Conservation (phyloP, 2,797 vertebrate species). For the Pangasius sanitwongsei region DNA sequence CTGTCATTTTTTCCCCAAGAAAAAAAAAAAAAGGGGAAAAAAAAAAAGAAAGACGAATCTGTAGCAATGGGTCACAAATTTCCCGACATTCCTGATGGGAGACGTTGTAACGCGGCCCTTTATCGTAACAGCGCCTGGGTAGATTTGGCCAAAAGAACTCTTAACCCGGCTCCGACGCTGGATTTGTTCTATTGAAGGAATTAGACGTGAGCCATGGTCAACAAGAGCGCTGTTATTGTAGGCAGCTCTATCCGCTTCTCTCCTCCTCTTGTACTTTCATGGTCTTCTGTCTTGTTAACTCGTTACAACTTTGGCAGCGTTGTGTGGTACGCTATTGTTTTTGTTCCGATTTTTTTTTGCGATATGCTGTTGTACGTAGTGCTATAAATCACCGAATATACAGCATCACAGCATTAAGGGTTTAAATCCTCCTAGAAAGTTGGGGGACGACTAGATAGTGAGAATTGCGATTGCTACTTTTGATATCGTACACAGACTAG, state of each 20-base stretch:
- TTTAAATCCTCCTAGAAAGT: not conserved
- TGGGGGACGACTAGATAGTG: not conserved
- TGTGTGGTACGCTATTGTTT: slow-evolving; percentile 13
- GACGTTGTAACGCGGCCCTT: slow-evolving; percentile 45
- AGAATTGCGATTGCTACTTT: not conserved
- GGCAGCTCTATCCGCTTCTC: slow-evolving; percentile 36
- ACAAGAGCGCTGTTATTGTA: slow-evolving; percentile 52
- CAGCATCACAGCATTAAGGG: slow-evolving; percentile 2
- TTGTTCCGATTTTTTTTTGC: slow-evolving; percentile 32
- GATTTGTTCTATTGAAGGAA: slow-evolving; percentile 43
- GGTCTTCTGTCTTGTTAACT: slow-evolving; percentile 51
- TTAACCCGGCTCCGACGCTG: slow-evolving; percentile 30
- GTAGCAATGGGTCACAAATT: slow-evolving; percentile 56
- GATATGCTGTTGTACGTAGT: slow-evolving; percentile 10
- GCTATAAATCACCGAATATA: slow-evolving; percentile 36
- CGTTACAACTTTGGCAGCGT: slow-evolving; percentile 46
- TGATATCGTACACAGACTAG: not conserved
- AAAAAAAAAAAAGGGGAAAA: slow-evolving; percentile 61
- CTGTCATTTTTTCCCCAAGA: slow-evolving; percentile 72
- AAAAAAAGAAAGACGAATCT: slow-evolving; percentile 51
- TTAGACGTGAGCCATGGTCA: slow-evolving; percentile 48
- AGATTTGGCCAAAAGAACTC: slow-evolving; percentile 42
- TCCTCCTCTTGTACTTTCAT: slow-evolving; percentile 41
- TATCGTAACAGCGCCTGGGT: slow-evolving; percentile 43
- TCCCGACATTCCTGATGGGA: slow-evolving; percentile 62